These are phyloP conservation scores for Telenomus remus DNA, from an alignment of 1,140 invertebrate genomes.

Conservation along the genomic window DNA sequence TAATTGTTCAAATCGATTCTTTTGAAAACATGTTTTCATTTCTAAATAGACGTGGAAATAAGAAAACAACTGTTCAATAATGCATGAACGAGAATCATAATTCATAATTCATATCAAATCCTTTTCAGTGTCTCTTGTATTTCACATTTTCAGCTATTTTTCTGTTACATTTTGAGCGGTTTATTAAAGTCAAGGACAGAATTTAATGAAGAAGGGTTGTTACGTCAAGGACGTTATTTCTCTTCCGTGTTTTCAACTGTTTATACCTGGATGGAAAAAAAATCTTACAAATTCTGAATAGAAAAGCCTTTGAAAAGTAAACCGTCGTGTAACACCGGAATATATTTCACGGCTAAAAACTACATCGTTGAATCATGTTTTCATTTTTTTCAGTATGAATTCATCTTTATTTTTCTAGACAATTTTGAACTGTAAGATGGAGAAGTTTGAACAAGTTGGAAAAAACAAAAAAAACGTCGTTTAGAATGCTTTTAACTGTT, in stretches of 20 bases:
- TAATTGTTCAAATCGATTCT: background rate
- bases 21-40: background rate
- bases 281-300: slow-evolving; percentile 17
- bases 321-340: slow-evolving; percentile 8
- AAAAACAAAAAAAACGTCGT: no score
- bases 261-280: slow-evolving; percentile 48
- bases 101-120: slow-evolving; percentile 14
- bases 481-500: slow-evolving; percentile 23
- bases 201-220: slow-evolving; percentile 48
- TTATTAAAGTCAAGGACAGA: slow-evolving; percentile 48
- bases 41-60: slow-evolving; percentile 4
- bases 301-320: slow-evolving; percentile 19
- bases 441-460: no score
- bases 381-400: no score
- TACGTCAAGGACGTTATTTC: slow-evolving; percentile 47
- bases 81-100: slow-evolving; percentile 12
- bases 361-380: no score
- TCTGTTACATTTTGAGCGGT: slow-evolving; percentile 10
- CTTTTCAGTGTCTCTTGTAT: slow-evolving; percentile 25
- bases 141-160: slow-evolving; percentile 6
- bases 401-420: no score
- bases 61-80: slow-evolving; percentile 24
- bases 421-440: no score
- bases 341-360: slow-evolving; percentile 12
- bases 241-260: slow-evolving; percentile 34